phyloP scores from a whole-genome alignment of 2,797 vertebrate genomes.

The Steatocranus sp. region DNA sequence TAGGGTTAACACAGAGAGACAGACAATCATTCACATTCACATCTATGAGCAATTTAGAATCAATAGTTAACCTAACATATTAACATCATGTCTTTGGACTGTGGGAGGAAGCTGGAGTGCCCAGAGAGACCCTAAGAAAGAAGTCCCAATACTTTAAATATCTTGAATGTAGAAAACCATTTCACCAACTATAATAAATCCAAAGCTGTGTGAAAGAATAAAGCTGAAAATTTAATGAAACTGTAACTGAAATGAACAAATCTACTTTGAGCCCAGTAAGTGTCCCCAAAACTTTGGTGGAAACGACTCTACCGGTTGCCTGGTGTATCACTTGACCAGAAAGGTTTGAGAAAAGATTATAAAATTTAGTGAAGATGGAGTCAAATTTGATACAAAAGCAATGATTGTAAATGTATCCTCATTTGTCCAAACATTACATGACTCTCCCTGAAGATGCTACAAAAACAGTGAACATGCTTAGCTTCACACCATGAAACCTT shows the following conservation, averaged over 20 bases:
- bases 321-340: background rate
- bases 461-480: slow-evolving; percentile 16
- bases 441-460: background rate
- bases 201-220: background rate
- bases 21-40: background rate
- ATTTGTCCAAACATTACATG: background rate
- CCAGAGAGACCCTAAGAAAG: background rate
- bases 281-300: background rate
- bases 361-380: background rate
- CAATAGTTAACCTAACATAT: background rate
- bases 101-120: background rate
- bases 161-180: background rate
- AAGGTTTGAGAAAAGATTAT: background rate
- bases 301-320: background rate
- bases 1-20: background rate
- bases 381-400: background rate
- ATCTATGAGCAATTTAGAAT: background rate
- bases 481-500: slow-evolving; percentile 13
- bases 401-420: background rate
- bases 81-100: background rate
- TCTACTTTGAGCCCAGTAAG: background rate
- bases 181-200: background rate
- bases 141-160: background rate
- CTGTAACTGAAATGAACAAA: background rate
- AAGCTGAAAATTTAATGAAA: background rate